Percentiles rank a stretch among this genome's conserved stretches.
Evolutionary conservation across 2,113 vertebrate species (phyloP).

Genomic region (Serilophus lunatus): DNA sequence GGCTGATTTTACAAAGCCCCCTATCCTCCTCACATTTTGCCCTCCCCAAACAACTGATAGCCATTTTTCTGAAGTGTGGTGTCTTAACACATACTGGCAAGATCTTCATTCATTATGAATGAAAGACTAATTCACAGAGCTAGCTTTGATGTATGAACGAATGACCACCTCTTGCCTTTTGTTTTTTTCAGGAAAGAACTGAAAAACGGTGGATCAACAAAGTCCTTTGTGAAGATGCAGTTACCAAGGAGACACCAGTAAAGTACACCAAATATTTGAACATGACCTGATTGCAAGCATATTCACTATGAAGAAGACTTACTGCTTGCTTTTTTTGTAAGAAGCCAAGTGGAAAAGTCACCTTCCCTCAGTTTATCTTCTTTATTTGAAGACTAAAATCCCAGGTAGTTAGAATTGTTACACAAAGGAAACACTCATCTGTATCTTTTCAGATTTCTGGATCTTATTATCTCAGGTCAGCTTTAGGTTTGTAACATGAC

Average conservation of each 20-base stretch:
- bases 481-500: background rate
- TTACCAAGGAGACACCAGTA: constrained; percentile 1
- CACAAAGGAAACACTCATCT: constrained; percentile 15
- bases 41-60: background rate
- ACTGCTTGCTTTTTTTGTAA: background rate
- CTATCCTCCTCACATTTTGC: background rate
- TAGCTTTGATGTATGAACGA: constrained; percentile 13
- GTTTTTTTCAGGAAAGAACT: background rate
- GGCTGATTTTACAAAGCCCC: background rate
- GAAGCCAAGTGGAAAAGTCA: constrained; percentile 20
- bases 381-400: constrained; percentile 10
- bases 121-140: background rate
- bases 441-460: background rate
- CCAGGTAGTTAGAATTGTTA: background rate
- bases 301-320: background rate
- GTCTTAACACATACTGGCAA: background rate
- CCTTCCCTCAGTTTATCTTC: background rate
- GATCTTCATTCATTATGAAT: background rate
- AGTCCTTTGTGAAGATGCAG: background rate
- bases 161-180: background rate
- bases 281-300: background rate
- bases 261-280: background rate
- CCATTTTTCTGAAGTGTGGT: background rate
- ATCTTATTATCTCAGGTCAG: constrained; percentile 3
- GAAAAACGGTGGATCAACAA: background rate